Conservation (phyloP, 2,113 vertebrate species). For the Cariama cristata region DNA sequence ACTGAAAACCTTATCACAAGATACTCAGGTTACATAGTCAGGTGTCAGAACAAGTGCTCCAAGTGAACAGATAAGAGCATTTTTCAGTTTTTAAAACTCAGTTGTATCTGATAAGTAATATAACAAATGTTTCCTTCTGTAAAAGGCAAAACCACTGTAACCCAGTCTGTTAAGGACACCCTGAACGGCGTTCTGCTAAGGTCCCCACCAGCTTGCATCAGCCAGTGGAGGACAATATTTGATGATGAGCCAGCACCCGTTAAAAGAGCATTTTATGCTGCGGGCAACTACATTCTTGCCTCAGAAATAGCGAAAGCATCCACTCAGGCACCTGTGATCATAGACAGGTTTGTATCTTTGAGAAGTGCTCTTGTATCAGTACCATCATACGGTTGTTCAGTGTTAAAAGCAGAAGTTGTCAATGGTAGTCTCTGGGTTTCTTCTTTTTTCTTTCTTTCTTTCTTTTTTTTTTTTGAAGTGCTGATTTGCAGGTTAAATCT, state of each 20-base stretch:
- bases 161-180: constrained; percentile 78
- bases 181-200: constrained; percentile 82
- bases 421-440: not conserved
- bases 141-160: constrained; percentile 91
- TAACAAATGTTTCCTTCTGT: not conserved
- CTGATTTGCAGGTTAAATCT: not conserved
- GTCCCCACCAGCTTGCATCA: constrained; percentile 86
- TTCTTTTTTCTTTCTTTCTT: not conserved
- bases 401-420: not conserved
- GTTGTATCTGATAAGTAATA: not conserved
- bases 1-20: not conserved
- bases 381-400: not conserved
- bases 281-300: constrained; percentile 92
- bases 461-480: not conserved
- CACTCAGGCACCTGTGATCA: constrained; percentile 81
- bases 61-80: not conserved
- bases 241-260: constrained; percentile 86
- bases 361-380: not conserved
- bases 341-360: constrained; percentile 87
- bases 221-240: constrained; percentile 85
- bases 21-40: not conserved
- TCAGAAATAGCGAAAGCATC: constrained; percentile 82
- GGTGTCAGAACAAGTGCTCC: not conserved
- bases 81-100: not conserved
- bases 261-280: constrained; percentile 90